A percentile compares a stretch with the other conserved stretches of the same genome.
These are phyloP conservation scores for Parelbella ahira DNA, from an alignment of 2,888 invertebrate genomes.

Conservation along the genomic window DNA sequence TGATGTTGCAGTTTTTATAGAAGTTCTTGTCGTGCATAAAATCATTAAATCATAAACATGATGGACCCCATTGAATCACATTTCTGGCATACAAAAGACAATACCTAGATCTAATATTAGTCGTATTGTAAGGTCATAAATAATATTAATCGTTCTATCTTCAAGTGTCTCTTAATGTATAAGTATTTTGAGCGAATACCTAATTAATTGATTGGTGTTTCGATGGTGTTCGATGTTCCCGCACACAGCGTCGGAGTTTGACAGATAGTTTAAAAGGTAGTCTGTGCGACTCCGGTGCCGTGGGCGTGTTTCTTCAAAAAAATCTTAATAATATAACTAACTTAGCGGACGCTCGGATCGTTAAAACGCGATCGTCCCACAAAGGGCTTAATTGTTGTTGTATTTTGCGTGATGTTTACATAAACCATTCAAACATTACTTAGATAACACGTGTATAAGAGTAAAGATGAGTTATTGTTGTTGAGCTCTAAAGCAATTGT, in stretches of 20 bases:
- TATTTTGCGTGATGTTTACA: conserved; percentile 28
- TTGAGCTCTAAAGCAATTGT: conserved; percentile 3
- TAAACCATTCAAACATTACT: conserved; percentile 20
- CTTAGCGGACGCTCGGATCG: conserved; percentile 26
- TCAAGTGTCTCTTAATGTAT: conserved; percentile 76
- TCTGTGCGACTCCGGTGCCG: conserved; percentile 1
- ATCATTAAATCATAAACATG: conserved; percentile 45
- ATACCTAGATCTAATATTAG: conserved; percentile 81
- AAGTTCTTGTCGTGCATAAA: conserved; percentile 42
- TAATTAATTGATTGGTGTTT: conserved; percentile 63
- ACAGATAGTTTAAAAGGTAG: too few relatives aligned
- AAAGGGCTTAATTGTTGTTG: conserved; percentile 30
- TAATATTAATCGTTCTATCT: conserved; percentile 73
- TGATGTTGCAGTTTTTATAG: conserved; percentile 61
- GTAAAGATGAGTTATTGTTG: conserved; percentile 13
- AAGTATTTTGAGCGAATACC: conserved; percentile 72
- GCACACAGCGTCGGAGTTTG: too few relatives aligned
- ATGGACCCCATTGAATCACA: conserved; percentile 65
- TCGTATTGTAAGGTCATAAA: conserved; percentile 73
- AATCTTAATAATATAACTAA: conserved; percentile 2
- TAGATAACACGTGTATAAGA: conserved; percentile 21
- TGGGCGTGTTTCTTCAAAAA: conserved; percentile 17
- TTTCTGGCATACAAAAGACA: conserved; percentile 80
- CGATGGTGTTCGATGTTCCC: conserved; percentile 45
- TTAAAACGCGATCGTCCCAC: conserved; percentile 28